phyloP scores from a whole-genome alignment of 2,113 vertebrate species.

The Solea solea region DNA sequence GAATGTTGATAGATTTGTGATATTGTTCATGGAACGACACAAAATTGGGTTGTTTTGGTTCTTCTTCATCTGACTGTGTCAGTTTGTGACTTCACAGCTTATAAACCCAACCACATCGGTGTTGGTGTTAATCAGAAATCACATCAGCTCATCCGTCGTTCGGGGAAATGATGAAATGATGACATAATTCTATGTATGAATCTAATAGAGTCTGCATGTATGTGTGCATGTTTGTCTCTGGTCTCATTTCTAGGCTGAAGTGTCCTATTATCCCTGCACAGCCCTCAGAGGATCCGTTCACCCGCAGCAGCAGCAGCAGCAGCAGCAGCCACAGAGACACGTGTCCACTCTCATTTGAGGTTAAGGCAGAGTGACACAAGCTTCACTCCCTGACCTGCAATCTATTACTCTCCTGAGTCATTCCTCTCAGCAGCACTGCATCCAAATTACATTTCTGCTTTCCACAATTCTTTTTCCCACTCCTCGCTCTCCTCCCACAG shows the following conservation, averaged over 20 bases:
- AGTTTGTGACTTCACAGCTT: too few relatives aligned
- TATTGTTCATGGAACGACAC: too few relatives aligned
- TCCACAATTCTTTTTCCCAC: conserved; percentile 12
- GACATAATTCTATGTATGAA: neutral
- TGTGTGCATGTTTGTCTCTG: neutral
- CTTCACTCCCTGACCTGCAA: conserved; percentile 39
- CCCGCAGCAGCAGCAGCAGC: conserved; percentile 10
- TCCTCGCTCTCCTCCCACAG: conserved; percentile 14
- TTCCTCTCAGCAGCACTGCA: conserved; percentile 40
- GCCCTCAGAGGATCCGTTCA: conserved; percentile 17
- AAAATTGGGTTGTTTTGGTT: too few relatives aligned
- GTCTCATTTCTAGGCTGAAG: neutral
- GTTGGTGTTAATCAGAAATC: too few relatives aligned
- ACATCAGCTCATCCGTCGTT: too few relatives aligned
- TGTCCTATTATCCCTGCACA: conserved; percentile 18
- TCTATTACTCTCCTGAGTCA: conserved; percentile 52
- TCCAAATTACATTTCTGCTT: conserved; percentile 65
- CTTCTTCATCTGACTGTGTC: too few relatives aligned
- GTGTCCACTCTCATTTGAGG: conserved; percentile 11
- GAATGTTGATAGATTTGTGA: too few relatives aligned
- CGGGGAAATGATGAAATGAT: conserved; percentile 26
- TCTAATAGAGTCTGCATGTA: neutral
- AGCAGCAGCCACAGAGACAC: conserved; percentile 18
- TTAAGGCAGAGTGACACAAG: neutral
- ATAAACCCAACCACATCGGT: too few relatives aligned